Percentiles rank a stretch among this genome's conserved stretches.
Evolutionary conservation across 2,113 vertebrate species (phyloP).

Genomic region (Zapornia atra): DNA sequence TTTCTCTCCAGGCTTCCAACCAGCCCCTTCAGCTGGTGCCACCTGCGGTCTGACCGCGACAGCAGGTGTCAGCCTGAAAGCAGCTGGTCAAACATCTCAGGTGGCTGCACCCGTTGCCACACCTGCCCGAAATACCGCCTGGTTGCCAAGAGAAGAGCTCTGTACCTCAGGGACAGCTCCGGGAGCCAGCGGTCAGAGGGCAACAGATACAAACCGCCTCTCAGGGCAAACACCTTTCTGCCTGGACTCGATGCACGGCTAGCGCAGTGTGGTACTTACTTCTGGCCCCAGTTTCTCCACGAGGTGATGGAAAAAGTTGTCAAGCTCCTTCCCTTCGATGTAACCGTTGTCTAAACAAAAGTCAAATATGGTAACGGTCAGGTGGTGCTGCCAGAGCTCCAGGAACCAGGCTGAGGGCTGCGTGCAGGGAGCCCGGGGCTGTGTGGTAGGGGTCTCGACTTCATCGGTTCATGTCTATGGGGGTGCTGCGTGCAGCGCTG

Average conservation of each 20-base stretch:
- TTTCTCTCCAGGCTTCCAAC: background rate
- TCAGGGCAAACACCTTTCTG: background rate
- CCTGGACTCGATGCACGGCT: background rate
- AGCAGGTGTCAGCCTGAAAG: constrained; percentile 15
- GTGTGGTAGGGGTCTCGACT: background rate
- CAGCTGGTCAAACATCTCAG: background rate
- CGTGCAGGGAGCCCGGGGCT: too few species aligned
- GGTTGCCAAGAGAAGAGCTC: constrained; percentile 28
- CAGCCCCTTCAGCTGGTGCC: background rate
- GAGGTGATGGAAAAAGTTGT: constrained; percentile 89
- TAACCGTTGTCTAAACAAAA: constrained; percentile 90
- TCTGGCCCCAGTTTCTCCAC: constrained; percentile 79
- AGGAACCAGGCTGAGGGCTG: too few species aligned
- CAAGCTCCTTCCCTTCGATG: constrained; percentile 92
- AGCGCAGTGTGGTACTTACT: constrained; percentile 66
- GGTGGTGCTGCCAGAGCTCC: background rate
- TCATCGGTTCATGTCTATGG: accelerated
- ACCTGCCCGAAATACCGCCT: background rate
- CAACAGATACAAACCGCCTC: background rate
- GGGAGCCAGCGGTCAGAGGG: background rate
- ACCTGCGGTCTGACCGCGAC: background rate
- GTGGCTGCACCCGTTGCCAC: background rate
- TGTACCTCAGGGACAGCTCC: background rate
- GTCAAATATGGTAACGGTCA: background rate
- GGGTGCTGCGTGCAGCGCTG: accelerated